phyloP scores from a whole-genome alignment of 2,888 invertebrate genomes.

The Cacoxenus indagator region DNA sequence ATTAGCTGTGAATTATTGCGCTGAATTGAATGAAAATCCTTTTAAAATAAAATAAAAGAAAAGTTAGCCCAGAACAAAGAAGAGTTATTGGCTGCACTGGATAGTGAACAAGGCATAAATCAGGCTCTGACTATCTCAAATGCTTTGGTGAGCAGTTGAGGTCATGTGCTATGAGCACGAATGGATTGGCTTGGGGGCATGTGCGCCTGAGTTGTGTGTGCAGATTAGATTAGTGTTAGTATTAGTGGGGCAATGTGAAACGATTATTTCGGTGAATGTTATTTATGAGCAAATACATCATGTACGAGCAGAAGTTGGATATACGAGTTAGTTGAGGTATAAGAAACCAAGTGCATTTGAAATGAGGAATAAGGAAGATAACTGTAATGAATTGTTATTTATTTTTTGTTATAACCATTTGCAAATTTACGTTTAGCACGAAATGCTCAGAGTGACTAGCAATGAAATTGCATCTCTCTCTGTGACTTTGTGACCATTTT shows the following conservation, averaged over 20 bases:
- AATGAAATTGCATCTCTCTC: neutral
- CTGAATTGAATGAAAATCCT: neutral
- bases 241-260: neutral
- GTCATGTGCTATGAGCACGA: too few relatives aligned
- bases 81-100: neutral
- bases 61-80: neutral
- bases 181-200: neutral
- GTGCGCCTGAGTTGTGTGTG: neutral
- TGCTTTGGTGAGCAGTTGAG: neutral
- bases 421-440: neutral
- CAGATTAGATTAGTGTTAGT: neutral
- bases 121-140: neutral
- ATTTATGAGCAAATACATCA: neutral
- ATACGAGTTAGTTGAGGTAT: too few relatives aligned
- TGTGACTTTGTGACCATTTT: too few relatives aligned
- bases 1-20: slow-evolving; percentile 6
- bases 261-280: neutral
- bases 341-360: too few relatives aligned
- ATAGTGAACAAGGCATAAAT: neutral
- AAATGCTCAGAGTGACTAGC: neutral
- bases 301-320: neutral
- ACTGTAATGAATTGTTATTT: too few relatives aligned
- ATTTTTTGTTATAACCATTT: neutral
- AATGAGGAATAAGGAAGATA: too few relatives aligned
- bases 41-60: neutral